Conservation (phyloP, 1,140 invertebrate species). For the Armadillidium nasatum region DNA sequence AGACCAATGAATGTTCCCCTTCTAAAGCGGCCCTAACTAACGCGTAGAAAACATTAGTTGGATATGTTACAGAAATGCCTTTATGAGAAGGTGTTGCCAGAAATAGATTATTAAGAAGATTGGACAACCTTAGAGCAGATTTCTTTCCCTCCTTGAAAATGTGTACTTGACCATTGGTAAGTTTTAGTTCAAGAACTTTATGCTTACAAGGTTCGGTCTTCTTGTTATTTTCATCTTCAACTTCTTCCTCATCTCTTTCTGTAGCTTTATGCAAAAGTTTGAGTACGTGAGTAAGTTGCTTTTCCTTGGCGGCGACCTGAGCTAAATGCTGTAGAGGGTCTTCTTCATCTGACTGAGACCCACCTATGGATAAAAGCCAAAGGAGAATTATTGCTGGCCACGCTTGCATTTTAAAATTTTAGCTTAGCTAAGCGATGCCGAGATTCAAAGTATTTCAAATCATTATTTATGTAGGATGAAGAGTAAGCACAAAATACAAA, state of each 20-base stretch:
- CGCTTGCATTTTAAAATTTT: background rate
- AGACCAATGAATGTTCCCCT: background rate
- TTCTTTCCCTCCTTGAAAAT: background rate
- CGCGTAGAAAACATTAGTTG: background rate
- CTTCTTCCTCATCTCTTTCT: conserved; percentile 9
- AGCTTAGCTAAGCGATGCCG: too few species aligned
- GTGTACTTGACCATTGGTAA: background rate
- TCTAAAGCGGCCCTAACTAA: conserved; percentile 5
- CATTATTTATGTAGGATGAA: too few species aligned
- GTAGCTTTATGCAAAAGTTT: background rate
- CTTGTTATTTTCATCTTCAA: background rate
- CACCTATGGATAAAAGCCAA: background rate
- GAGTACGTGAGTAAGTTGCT: background rate
- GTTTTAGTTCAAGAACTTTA: background rate
- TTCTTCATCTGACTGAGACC: conserved; percentile 4
- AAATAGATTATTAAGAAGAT: conserved; percentile 9
- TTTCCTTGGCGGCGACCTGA: background rate
- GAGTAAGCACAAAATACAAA: too few species aligned
- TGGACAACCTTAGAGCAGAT: background rate
- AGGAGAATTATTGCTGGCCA: background rate
- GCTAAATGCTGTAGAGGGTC: conserved; percentile 8
- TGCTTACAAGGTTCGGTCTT: background rate
- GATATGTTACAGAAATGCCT: background rate
- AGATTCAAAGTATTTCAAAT: too few species aligned
- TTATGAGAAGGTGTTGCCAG: background rate